Evolutionary conservation across 2,888 invertebrate species (phyloP).

Genomic region (Nineta flava): DNA sequence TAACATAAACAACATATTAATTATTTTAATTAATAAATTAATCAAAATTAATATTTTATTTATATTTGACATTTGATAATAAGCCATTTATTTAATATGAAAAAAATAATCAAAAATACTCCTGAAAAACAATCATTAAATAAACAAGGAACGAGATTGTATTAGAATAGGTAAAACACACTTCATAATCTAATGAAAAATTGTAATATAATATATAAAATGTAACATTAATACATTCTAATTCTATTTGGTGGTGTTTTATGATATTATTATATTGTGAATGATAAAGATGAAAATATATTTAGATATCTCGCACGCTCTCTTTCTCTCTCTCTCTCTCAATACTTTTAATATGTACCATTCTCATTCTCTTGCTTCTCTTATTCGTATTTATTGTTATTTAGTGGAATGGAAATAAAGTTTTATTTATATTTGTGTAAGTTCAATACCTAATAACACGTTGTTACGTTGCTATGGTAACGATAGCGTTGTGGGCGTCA

Average conservation of each 20-base stretch:
- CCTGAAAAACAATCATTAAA: background rate
- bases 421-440: background rate
- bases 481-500: conserved; percentile 19
- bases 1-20: too few species aligned
- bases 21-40: too few species aligned
- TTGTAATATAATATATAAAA: background rate
- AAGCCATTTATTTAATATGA: background rate
- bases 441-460: conserved; percentile 15
- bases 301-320: too few species aligned
- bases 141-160: background rate
- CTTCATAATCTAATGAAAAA: too few species aligned
- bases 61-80: background rate
- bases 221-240: background rate
- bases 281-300: too few species aligned
- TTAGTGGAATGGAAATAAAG: background rate
- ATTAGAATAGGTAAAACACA: too few species aligned
- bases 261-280: background rate
- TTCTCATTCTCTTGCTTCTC: background rate
- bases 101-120: background rate
- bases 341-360: background rate
- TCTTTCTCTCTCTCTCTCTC: background rate
- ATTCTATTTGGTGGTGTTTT: background rate
- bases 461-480: conserved; percentile 19
- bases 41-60: too few species aligned
- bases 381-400: background rate